phyloP scores from a whole-genome alignment of 2,888 invertebrate species.

The Habroteleia sp. region DNA sequence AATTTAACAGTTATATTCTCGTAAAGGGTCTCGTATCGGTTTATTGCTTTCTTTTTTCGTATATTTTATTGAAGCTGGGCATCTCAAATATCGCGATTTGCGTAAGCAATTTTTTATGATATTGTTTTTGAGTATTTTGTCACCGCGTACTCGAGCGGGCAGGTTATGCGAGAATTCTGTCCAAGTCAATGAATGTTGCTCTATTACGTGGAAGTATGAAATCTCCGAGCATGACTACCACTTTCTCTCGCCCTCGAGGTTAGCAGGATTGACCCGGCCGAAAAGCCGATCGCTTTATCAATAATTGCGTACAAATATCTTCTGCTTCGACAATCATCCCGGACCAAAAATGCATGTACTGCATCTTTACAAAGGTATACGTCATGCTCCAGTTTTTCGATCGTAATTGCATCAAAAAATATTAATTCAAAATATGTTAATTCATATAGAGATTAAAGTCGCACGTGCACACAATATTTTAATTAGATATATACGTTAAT shows the following conservation, averaged over 20 bases:
- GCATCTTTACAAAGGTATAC: neutral
- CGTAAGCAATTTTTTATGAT: conserved; percentile 27
- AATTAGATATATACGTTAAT: too few relatives aligned
- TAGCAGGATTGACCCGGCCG: conserved; percentile 54
- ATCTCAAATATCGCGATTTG: conserved; percentile 12
- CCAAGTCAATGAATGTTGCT: conserved; percentile 60
- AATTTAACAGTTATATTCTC: too few relatives aligned
- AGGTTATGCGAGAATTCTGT: conserved; percentile 54
- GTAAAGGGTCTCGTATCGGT: too few relatives aligned
- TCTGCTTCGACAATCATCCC: conserved; percentile 30
- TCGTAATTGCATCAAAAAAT: too few relatives aligned
- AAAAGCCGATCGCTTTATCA: conserved; percentile 63
- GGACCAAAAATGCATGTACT: conserved; percentile 6
- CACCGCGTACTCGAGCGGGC: conserved; percentile 32
- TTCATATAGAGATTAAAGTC: too few relatives aligned
- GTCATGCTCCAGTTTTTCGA: too few relatives aligned
- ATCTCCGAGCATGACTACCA: conserved; percentile 58
- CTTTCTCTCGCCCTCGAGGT: conserved; percentile 65
- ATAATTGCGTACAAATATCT: conserved; percentile 58
- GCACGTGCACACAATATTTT: too few relatives aligned
- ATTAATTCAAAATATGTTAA: too few relatives aligned
- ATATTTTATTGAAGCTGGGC: too few relatives aligned
- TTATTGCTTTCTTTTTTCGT: too few relatives aligned
- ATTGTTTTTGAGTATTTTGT: conserved; percentile 44
- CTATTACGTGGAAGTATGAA: conserved; percentile 61